phyloP scores from a whole-genome alignment of 2,797 vertebrate species.

The Characodon lateralis region DNA sequence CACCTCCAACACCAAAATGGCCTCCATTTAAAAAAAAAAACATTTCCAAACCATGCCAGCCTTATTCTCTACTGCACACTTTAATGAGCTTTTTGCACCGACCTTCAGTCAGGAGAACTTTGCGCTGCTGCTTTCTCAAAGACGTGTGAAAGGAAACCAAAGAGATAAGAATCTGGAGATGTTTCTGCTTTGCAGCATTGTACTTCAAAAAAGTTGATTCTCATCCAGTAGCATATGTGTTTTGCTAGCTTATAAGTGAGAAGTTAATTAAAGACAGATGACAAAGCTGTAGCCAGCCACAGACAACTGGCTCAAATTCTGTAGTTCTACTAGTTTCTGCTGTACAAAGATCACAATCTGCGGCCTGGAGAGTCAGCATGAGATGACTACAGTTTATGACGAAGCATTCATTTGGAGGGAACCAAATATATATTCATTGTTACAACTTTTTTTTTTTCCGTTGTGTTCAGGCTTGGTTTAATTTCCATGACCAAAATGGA shows the following conservation, averaged over 20 bases:
- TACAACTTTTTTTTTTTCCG: not conserved
- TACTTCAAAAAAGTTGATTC: not conserved
- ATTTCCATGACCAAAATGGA: not conserved
- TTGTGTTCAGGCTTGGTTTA: not conserved
- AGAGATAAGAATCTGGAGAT: conserved; percentile 1
- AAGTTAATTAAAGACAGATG: not conserved
- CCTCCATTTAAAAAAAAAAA: not conserved
- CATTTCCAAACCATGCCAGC: not conserved
- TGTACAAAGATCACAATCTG: not conserved
- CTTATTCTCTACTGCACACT: not conserved
- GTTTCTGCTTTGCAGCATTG: not conserved
- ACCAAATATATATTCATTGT: not conserved
- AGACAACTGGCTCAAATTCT: not conserved
- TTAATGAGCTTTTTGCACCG: too few species aligned
- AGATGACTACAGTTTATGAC: not conserved
- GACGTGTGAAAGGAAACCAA: not conserved
- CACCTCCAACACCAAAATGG: not conserved
- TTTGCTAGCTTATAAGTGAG: not conserved
- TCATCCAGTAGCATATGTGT: not conserved
- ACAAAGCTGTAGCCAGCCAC: not conserved
- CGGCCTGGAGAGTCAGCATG: too few species aligned
- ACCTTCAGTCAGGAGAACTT: not conserved
- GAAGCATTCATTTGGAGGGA: not conserved
- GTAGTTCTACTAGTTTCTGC: not conserved
- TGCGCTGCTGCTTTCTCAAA: not conserved